phyloP scores from a whole-genome alignment of 2,888 invertebrate genomes.

The Pristionchus mayeri region DNA sequence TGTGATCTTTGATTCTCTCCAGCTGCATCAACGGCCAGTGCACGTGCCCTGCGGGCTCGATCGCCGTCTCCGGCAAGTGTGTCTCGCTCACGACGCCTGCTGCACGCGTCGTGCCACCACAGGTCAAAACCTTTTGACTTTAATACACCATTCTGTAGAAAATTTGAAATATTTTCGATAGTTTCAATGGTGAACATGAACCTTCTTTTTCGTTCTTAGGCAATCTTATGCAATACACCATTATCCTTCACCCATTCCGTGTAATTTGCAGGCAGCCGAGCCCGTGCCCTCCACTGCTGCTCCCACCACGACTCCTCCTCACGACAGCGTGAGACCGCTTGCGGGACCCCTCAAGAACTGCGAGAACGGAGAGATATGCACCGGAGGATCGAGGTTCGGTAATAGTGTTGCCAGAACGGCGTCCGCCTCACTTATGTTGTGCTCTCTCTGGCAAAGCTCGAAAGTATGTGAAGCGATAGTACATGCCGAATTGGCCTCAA shows the following conservation, averaged over 20 bases:
- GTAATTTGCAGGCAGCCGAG: slow-evolving; percentile 21
- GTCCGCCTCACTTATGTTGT: no score
- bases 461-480: no score
- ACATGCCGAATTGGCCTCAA: no score
- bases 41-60: slow-evolving; percentile 60
- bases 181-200: no score
- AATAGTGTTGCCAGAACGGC: background rate
- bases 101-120: background rate
- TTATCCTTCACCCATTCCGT: no score
- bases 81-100: background rate
- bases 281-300: slow-evolving; percentile 57
- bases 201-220: no score
- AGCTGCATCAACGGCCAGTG: slow-evolving; percentile 58
- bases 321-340: background rate
- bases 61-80: slow-evolving; percentile 60
- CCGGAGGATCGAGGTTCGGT: slow-evolving; percentile 70
- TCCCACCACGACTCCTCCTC: background rate
- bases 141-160: background rate
- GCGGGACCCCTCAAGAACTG: slow-evolving; percentile 73
- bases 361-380: slow-evolving; percentile 71
- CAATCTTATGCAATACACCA: background rate
- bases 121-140: no score
- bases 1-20: no score
- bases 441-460: no score
- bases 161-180: no score